These are phyloP conservation scores for Brachystomella parvula DNA, from an alignment of 1,140 invertebrate genomes.

Conservation along the genomic window DNA sequence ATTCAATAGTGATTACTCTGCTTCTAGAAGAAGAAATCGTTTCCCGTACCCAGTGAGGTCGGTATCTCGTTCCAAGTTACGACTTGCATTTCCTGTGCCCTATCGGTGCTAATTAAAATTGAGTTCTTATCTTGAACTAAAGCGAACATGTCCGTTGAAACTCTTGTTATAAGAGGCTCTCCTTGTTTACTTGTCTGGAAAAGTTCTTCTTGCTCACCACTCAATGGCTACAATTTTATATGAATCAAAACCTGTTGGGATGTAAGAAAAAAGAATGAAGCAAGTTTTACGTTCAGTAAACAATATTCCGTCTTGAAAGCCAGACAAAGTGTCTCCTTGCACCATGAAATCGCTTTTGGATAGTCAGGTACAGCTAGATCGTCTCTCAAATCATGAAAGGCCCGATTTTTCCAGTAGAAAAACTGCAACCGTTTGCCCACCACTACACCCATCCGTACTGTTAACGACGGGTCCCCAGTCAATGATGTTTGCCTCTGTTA, in stretches of 20 bases:
- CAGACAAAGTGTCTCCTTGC: constrained; percentile 68
- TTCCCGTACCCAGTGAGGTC: constrained; percentile 54
- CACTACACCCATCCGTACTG: constrained; percentile 76
- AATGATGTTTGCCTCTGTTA: constrained; percentile 51
- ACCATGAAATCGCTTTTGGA: constrained; percentile 65
- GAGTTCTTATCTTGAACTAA: constrained; percentile 75
- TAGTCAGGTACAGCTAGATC: constrained; percentile 57
- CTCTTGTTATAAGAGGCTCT: constrained; percentile 71
- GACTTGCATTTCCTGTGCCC: constrained; percentile 6
- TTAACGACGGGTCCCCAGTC: constrained; percentile 62
- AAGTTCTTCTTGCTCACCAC: constrained; percentile 63
- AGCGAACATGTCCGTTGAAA: constrained; percentile 62
- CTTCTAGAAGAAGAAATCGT: constrained; percentile 12
- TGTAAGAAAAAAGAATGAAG: constrained; percentile 18
- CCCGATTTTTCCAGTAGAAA: constrained; percentile 79
- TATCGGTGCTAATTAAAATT: constrained; percentile 56
- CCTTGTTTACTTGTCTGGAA: constrained; percentile 74
- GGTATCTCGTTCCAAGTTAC: constrained; percentile 79
- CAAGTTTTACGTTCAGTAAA: constrained; percentile 58
- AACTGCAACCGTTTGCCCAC: constrained; percentile 79
- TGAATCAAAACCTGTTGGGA: constrained; percentile 21
- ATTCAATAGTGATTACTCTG: constrained; percentile 39
- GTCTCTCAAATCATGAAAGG: constrained; percentile 64
- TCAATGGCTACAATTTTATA: constrained; percentile 24
- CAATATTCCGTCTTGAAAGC: constrained; percentile 77